A percentile compares a stretch with the other conserved stretches of the same genome.
phyloP scores from a whole-genome alignment of 2,888 invertebrate genomes.

The Napeogenes inachia region DNA sequence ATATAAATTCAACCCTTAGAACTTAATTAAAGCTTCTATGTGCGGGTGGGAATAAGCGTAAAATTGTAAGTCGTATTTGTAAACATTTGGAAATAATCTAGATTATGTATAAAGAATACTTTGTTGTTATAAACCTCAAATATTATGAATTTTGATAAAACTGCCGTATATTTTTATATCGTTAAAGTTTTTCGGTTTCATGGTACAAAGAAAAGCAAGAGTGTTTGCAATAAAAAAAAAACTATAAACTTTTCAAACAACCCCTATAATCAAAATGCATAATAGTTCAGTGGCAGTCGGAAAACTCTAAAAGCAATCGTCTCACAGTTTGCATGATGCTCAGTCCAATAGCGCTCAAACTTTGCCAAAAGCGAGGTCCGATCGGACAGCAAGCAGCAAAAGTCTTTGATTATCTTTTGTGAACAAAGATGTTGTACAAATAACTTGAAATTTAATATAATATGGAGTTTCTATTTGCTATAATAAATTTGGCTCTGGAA shows the following conservation, averaged over 20 bases:
- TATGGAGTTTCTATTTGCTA: background rate
- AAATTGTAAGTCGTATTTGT: too few relatives aligned
- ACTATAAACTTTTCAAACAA: background rate
- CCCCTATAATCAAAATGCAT: background rate
- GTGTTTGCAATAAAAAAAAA: background rate
- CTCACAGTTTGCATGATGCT: conserved; percentile 24
- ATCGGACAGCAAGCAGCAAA: conserved; percentile 21
- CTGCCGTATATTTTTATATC: too few relatives aligned
- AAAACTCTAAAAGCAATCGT: conserved; percentile 16
- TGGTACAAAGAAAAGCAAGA: too few relatives aligned
- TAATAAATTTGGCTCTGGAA: background rate
- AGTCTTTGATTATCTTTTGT: conserved; percentile 27
- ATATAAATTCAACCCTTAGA: background rate
- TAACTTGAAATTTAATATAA: conserved; percentile 12
- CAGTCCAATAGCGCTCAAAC: conserved; percentile 27
- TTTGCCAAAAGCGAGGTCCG: conserved; percentile 18
- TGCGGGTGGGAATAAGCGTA: too few relatives aligned
- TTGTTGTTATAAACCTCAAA: too few relatives aligned
- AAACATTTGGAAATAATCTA: too few relatives aligned
- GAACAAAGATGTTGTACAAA: conserved; percentile 19
- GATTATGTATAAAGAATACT: too few relatives aligned
- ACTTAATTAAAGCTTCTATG: background rate
- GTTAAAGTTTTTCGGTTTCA: too few relatives aligned
- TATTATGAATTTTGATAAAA: too few relatives aligned
- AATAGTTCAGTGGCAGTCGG: conserved; percentile 14